Conservation (phyloP, 2,888 invertebrate species). For the Aethes cnicana region DNA sequence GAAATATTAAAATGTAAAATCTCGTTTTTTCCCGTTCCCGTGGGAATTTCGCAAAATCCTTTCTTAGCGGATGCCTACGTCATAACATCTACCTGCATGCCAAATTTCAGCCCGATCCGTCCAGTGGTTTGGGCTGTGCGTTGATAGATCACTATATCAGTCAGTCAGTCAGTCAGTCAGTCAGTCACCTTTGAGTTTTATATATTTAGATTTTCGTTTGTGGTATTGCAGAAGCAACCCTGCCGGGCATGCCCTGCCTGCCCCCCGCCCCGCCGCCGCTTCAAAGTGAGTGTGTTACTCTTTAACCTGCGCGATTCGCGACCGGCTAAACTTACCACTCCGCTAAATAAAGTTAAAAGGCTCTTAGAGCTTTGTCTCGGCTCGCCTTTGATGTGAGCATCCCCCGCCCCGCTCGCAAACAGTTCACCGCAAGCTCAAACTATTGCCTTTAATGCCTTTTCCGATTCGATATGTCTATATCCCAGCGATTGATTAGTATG, state of each 20-base stretch:
- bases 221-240: conserved; percentile 25
- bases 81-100: too few species aligned
- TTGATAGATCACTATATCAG: too few species aligned
- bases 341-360: conserved; percentile 83
- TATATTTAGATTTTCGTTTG: too few species aligned
- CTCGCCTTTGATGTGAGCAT: conserved; percentile 75
- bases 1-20: too few species aligned
- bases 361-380: conserved; percentile 81
- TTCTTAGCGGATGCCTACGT: too few species aligned
- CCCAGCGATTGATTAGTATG: conserved; percentile 72
- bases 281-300: conserved; percentile 82
- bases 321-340: conserved; percentile 83
- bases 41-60: too few species aligned
- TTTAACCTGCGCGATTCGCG: conserved; percentile 82
- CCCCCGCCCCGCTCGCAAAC: conserved; percentile 61
- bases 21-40: too few species aligned
- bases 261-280: conserved; percentile 46
- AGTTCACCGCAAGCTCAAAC: conserved; percentile 78
- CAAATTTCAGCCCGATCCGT: too few species aligned
- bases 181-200: too few species aligned
- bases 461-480: conserved; percentile 69
- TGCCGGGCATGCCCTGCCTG: conserved; percentile 32
- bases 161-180: too few species aligned
- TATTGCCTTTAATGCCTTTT: conserved; percentile 79
- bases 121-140: too few species aligned